Conservation (phyloP, 2,888 invertebrate species). For the Pseudococcus longispinus region DNA sequence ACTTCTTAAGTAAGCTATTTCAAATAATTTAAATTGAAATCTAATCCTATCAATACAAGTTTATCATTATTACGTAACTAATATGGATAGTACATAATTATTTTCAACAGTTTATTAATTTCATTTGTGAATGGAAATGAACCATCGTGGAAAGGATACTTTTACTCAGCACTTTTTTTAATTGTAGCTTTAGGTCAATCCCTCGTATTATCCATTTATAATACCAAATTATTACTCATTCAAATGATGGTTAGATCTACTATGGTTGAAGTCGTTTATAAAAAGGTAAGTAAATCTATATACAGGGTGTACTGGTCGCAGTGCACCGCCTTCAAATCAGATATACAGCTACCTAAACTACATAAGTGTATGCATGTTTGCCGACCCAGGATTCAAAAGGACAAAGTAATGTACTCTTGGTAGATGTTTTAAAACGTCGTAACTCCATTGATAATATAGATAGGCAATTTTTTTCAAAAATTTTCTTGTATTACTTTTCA, state of each 20-base stretch:
- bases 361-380: no score
- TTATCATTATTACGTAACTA: no score
- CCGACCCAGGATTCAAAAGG: no score
- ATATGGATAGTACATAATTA: not conserved
- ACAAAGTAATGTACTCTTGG: no score
- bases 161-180: constrained; percentile 67
- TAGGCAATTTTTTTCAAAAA: no score
- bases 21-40: not conserved
- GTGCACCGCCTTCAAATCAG: not conserved
- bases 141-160: constrained; percentile 67
- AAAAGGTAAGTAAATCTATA: constrained; percentile 52
- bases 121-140: constrained; percentile 62
- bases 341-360: not conserved
- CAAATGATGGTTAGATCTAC: constrained; percentile 68
- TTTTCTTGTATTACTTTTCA: no score
- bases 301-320: no score
- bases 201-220: constrained; percentile 67
- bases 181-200: constrained; percentile 66
- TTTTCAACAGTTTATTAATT: constrained; percentile 60
- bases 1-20: not conserved
- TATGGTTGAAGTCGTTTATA: constrained; percentile 62
- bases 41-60: no score
- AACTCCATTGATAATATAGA: no score
- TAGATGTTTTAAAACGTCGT: no score
- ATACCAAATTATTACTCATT: constrained; percentile 66